Evolutionary conservation across 1,140 invertebrate genomes (phyloP).

Genomic region (Formica selysi): DNA sequence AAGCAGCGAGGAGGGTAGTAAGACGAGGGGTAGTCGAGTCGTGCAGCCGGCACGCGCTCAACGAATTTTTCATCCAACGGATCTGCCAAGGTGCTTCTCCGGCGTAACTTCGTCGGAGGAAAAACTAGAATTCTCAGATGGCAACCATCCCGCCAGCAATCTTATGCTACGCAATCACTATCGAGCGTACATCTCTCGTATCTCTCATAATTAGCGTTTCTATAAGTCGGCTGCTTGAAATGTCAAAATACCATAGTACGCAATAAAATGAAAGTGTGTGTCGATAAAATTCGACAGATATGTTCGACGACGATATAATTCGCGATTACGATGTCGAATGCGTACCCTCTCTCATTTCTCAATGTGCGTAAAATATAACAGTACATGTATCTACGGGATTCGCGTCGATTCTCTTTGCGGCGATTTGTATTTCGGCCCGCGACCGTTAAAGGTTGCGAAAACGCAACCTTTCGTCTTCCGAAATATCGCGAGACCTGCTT

Average conservation of each 20-base stretch:
- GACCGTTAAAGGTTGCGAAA: constrained; percentile 81
- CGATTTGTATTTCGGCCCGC: constrained; percentile 77
- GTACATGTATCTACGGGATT: neutral
- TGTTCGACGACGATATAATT: neutral
- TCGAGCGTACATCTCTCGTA: neutral
- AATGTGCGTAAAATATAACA: neutral
- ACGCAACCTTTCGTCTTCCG: constrained; percentile 67
- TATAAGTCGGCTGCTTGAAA: neutral
- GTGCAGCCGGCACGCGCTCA: constrained; percentile 81
- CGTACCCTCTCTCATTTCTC: neutral
- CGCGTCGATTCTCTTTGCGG: constrained; percentile 62
- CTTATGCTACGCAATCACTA: neutral
- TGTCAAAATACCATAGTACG: neutral
- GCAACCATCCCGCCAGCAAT: neutral
- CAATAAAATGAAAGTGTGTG: neutral
- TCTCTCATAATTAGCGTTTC: neutral
- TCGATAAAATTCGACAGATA: neutral
- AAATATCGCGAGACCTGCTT: constrained; percentile 79
- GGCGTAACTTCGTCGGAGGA: neutral
- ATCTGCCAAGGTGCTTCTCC: constrained; percentile 65
- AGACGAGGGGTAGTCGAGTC: constrained; percentile 76
- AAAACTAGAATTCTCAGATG: constrained; percentile 46
- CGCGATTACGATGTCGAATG: neutral
- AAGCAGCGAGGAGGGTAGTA: neutral
- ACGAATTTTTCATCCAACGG: constrained; percentile 83